Evolutionary conservation across 2,797 vertebrate genomes (phyloP).

Genomic region (Gallinago stenura): DNA sequence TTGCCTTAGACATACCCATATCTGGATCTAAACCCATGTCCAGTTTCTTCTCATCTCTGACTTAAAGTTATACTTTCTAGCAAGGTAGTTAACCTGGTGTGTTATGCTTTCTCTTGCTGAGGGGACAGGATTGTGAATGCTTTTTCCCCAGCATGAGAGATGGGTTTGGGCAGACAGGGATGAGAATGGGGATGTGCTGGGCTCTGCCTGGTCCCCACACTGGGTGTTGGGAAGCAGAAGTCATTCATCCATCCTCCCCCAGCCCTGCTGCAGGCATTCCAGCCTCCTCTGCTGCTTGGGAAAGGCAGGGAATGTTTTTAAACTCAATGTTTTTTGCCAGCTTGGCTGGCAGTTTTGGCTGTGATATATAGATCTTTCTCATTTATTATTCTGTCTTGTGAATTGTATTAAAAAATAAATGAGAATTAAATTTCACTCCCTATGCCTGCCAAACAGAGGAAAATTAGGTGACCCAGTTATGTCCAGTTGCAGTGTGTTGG

Average conservation of each 20-base stretch:
- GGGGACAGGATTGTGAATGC: fast-evolving
- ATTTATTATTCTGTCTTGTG: slow-evolving; percentile 35
- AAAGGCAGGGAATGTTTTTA: not conserved
- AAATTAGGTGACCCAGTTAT: slow-evolving; percentile 56
- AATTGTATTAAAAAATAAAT: slow-evolving; percentile 40
- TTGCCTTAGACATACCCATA: fast-evolving
- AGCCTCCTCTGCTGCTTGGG: not conserved
- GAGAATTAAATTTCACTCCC: slow-evolving; percentile 31
- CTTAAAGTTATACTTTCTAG: too few species aligned
- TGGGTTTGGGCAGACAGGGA: not conserved
- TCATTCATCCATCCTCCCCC: slow-evolving; percentile 22
- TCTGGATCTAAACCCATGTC: fast-evolving
- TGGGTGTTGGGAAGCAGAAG: not conserved
- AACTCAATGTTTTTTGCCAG: not conserved
- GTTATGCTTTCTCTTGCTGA: fast-evolving
- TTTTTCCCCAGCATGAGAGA: not conserved
- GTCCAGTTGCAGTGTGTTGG: not conserved
- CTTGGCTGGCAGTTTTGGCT: not conserved
- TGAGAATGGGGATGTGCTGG: not conserved
- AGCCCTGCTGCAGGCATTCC: not conserved
- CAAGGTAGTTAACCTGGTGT: fast-evolving
- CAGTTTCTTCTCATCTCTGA: not conserved
- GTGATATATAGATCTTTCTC: not conserved
- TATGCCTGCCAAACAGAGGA: not conserved
- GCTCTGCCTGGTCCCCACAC: not conserved